phyloP scores from a whole-genome alignment of 2,888 invertebrate genomes.

The Drosophila helvetica region DNA sequence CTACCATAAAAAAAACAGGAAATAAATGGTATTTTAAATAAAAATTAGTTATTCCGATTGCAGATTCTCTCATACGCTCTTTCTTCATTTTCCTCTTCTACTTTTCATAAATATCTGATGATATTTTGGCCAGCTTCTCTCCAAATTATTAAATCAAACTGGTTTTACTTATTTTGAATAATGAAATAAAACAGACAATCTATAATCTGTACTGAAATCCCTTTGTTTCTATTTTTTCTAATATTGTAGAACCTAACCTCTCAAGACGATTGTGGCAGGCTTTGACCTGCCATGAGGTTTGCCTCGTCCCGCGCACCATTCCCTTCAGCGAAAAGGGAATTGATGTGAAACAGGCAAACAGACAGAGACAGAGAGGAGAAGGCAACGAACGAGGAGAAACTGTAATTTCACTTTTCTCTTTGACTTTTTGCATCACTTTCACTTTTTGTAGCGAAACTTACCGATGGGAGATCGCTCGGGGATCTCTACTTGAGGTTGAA shows the following conservation, averaged over 20 bases:
- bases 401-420: constrained; percentile 15
- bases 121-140: too few relatives aligned
- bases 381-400: constrained; percentile 1
- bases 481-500: constrained; percentile 61
- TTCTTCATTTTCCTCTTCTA: neutral
- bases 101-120: neutral
- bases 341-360: neutral
- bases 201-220: neutral
- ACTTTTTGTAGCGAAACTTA: constrained; percentile 38
- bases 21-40: too few relatives aligned
- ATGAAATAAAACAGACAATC: neutral
- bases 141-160: neutral
- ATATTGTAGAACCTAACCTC: constrained; percentile 58
- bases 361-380: neutral
- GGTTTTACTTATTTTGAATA: too few relatives aligned
- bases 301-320: constrained; percentile 9
- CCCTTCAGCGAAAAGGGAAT: neutral
- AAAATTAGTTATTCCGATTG: neutral
- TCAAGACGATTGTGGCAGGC: constrained; percentile 12
- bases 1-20: too few relatives aligned
- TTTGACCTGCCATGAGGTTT: constrained; percentile 63
- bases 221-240: neutral
- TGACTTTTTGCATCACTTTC: constrained; percentile 51
- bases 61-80: neutral
- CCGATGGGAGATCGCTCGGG: constrained; percentile 7